phyloP scores from a whole-genome alignment of 2,113 vertebrate species.

The Gadus macrocephalus region DNA sequence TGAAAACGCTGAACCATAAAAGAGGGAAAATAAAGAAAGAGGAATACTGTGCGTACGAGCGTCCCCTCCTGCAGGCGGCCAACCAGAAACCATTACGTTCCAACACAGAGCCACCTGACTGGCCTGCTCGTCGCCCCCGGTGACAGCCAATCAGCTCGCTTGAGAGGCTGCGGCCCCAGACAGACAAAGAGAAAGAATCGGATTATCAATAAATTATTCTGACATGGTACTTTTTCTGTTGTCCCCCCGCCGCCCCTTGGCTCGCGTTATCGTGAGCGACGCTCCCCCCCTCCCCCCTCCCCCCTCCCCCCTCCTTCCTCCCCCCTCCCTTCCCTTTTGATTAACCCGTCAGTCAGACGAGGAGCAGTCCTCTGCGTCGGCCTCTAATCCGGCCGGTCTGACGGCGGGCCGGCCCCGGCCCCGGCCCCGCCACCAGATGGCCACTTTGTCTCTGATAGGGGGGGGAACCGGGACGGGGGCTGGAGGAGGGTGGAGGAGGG shows the following conservation, averaged over 20 bases:
- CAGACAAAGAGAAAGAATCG: not conserved
- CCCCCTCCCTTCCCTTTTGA: constrained; percentile 17
- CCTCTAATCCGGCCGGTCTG: constrained; percentile 19
- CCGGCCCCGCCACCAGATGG: not conserved
- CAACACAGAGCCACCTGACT: constrained; percentile 19
- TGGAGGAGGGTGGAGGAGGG: not conserved
- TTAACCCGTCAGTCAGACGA: constrained; percentile 21
- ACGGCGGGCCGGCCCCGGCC: not conserved
- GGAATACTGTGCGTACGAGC: no score
- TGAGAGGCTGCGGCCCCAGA: constrained; percentile 24
- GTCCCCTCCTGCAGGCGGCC: no score
- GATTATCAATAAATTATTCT: constrained; percentile 44
- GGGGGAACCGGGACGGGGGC: no score
- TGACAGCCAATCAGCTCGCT: constrained; percentile 30
- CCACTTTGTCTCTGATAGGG: not conserved
- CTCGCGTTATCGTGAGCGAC: no score
- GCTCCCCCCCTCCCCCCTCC: no score
- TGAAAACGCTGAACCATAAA: no score
- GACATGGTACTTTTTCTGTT: not conserved
- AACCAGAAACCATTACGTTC: constrained; percentile 16
- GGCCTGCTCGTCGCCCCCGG: constrained; percentile 25
- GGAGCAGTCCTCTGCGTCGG: not conserved
- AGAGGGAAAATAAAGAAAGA: no score
- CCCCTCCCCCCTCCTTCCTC: no score
- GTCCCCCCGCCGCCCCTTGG: no score